Evolutionary conservation across 1,140 invertebrate species (phyloP).

Genomic region (Bilobella aurantiaca): DNA sequence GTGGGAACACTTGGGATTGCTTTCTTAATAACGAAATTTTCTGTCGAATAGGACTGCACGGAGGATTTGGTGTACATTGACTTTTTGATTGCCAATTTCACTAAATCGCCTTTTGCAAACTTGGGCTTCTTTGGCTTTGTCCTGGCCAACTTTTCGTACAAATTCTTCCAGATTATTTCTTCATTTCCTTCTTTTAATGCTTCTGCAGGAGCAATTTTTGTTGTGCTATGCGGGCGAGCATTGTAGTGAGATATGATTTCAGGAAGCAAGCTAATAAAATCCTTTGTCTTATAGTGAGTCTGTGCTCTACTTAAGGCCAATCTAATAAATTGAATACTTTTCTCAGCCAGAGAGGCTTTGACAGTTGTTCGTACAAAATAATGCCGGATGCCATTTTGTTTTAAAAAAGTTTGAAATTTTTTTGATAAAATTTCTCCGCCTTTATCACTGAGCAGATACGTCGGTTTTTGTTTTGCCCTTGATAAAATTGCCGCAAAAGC

Average conservation of each 20-base stretch:
- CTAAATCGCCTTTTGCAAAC: neutral
- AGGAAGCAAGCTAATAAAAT: neutral
- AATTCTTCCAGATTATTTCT: neutral
- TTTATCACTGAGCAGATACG: neutral
- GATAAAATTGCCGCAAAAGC: neutral
- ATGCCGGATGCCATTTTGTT: neutral
- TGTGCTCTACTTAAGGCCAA: neutral
- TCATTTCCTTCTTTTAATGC: neutral
- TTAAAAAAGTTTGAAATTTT: neutral
- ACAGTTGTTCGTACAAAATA: neutral
- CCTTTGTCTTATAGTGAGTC: neutral
- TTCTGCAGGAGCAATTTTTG: neutral
- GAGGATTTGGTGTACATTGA: neutral
- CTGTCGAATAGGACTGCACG: neutral
- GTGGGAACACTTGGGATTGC: neutral
- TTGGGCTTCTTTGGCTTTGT: neutral
- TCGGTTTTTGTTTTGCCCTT: neutral
- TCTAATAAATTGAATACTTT: neutral
- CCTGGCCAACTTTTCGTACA: neutral
- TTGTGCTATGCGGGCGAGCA: neutral
- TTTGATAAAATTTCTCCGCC: neutral
- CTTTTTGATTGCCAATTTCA: neutral
- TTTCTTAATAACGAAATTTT: neutral
- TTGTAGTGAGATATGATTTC: neutral
- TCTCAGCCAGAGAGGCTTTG: neutral